These are phyloP conservation scores for Synergus gifuensis DNA, from an alignment of 2,888 invertebrate genomes.

Conservation along the genomic window DNA sequence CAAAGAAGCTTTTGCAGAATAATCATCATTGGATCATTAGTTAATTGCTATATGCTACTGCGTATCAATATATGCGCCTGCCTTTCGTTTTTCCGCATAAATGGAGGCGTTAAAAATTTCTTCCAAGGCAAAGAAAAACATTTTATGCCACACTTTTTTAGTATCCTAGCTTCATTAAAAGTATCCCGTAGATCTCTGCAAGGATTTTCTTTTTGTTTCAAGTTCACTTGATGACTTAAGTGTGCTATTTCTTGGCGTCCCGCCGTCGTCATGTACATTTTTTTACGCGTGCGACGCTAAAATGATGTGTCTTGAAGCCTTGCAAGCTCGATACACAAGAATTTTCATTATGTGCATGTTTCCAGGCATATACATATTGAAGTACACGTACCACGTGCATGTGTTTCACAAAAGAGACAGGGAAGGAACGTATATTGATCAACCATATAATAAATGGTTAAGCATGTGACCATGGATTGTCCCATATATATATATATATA, in stretches of 20 bases:
- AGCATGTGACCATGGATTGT: not conserved
- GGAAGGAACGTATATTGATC: constrained; percentile 18
- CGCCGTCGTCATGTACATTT: constrained; percentile 6
- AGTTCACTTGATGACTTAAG: constrained; percentile 1
- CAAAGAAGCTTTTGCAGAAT: no score
- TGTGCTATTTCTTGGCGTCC: constrained; percentile 20
- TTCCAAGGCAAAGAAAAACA: not conserved
- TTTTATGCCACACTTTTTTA: not conserved
- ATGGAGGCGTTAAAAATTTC: not conserved
- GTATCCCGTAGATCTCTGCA: not conserved
- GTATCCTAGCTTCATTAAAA: constrained; percentile 12
- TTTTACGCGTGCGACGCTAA: constrained; percentile 20
- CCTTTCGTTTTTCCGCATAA: not conserved
- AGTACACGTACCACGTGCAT: not conserved
- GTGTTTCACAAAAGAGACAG: not conserved
- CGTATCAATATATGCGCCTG: no score
- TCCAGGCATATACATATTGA: not conserved
- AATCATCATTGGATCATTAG: not conserved
- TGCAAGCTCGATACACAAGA: constrained; percentile 25
- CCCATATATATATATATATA: not conserved
- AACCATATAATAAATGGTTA: not conserved
- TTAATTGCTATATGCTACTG: not conserved
- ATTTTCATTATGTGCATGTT: not conserved
- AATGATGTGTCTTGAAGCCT: constrained; percentile 27
- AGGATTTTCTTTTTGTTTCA: not conserved